Conservation (phyloP, 2,797 vertebrate species). For the Hypotaenidia philippensis region DNA sequence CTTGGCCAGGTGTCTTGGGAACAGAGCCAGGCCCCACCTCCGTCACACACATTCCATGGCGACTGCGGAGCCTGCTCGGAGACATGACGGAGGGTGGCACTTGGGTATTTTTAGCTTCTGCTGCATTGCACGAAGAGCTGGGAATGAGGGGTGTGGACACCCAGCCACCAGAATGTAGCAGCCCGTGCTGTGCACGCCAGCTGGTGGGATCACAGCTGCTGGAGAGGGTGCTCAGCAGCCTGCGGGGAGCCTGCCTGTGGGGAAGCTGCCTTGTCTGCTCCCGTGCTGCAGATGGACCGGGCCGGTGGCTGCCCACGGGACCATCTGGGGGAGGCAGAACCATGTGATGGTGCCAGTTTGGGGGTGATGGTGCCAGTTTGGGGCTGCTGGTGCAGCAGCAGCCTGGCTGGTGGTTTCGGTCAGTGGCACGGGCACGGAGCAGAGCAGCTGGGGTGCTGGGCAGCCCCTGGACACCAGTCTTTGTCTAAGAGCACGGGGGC, state of each 20-base stretch:
- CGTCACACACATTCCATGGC: neutral
- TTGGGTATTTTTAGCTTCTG: slow-evolving; percentile 54
- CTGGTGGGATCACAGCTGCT: neutral
- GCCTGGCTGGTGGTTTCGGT: neutral
- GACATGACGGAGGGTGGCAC: slow-evolving; percentile 17
- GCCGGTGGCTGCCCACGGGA: rapidly evolving
- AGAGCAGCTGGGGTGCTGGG: neutral
- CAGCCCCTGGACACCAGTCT: neutral
- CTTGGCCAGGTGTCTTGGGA: neutral
- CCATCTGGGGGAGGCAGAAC: neutral
- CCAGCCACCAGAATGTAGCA: neutral
- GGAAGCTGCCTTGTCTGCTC: neutral
- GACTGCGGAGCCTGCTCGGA: neutral
- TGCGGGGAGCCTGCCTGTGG: neutral
- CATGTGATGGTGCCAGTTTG: neutral
- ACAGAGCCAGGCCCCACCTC: slow-evolving; percentile 32
- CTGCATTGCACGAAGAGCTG: slow-evolving; percentile 45
- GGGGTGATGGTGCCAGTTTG: neutral
- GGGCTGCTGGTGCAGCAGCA: rapidly evolving
- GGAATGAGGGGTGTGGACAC: neutral
- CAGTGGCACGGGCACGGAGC: rapidly evolving
- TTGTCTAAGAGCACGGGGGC: neutral
- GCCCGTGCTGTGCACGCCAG: rapidly evolving
- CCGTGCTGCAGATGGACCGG: neutral
- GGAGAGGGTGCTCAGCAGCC: neutral